Conservation (phyloP, 2,888 invertebrate species). For the Drosophila algonquin region DNA sequence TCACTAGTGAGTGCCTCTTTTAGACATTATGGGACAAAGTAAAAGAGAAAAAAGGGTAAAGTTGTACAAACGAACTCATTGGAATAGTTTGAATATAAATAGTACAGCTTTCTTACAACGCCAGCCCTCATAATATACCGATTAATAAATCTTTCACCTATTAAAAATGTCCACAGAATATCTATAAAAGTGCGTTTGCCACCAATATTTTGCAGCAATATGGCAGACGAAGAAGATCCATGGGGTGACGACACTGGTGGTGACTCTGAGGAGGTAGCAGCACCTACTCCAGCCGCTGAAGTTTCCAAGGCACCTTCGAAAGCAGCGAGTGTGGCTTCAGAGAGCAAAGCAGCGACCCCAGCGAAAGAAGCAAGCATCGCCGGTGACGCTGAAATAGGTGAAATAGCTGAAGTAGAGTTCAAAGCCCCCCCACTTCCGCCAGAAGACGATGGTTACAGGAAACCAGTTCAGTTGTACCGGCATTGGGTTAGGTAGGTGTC, state of each 20-base stretch:
- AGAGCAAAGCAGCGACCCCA: conserved; percentile 67
- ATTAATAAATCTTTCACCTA: not conserved
- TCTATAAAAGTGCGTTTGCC: not conserved
- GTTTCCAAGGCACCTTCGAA: conserved; percentile 66
- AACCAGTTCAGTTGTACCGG: conserved; percentile 88
- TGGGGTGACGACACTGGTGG: conserved; percentile 85
- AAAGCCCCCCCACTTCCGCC: conserved; percentile 84
- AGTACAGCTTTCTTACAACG: no score
- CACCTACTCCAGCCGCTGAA: conserved; percentile 69
- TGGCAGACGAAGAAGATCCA: conserved; percentile 85
- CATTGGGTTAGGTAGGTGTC: conserved; percentile 90
- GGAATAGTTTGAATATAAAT: no score
- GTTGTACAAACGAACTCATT: no score
- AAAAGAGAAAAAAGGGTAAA: no score
- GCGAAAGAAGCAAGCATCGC: conserved; percentile 61
- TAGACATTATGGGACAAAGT: no score
- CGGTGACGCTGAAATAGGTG: conserved; percentile 50
- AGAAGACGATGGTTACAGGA: conserved; percentile 87
- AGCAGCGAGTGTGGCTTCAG: conserved; percentile 81
- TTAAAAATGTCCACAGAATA: not conserved
- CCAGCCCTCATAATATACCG: not conserved
- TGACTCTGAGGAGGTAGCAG: conserved; percentile 62
- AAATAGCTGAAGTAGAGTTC: conserved; percentile 82
- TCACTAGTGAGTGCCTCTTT: no score
- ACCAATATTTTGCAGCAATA: conserved; percentile 52